A percentile compares a stretch with the other conserved stretches of the same genome.
Evolutionary conservation across 2,888 invertebrate genomes (phyloP).

Genomic region (Microdon myrmicae): DNA sequence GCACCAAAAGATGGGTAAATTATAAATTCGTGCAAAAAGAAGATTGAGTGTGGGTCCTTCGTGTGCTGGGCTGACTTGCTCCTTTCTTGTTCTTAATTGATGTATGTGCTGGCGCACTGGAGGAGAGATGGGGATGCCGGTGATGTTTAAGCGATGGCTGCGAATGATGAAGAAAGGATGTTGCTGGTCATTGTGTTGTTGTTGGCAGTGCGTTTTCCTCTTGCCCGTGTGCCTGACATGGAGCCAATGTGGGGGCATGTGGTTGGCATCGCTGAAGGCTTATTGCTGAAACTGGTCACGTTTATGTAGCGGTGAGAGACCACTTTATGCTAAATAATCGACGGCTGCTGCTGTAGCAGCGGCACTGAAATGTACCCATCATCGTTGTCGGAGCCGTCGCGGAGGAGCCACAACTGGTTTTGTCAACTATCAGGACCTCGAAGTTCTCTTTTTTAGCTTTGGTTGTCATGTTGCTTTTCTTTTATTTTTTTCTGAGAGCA

Average conservation of each 20-base stretch:
- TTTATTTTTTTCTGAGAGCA: background rate
- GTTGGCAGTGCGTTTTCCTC: background rate
- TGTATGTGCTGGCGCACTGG: slow-evolving; percentile 24
- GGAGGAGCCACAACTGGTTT: slow-evolving; percentile 48
- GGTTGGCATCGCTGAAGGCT: slow-evolving; percentile 40
- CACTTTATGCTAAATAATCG: slow-evolving; percentile 53
- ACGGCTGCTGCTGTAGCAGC: slow-evolving; percentile 49
- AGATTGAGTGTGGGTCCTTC: slow-evolving; percentile 27
- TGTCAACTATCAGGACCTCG: slow-evolving; percentile 37
- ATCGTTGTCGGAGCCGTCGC: slow-evolving; percentile 33
- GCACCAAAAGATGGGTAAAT: slow-evolving; percentile 39
- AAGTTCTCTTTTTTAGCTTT: slow-evolving; percentile 16
- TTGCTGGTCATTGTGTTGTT: slow-evolving; percentile 7
- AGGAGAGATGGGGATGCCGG: slow-evolving; percentile 20
- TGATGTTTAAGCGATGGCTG: slow-evolving; percentile 46
- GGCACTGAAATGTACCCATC: slow-evolving; percentile 45
- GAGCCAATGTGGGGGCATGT: slow-evolving; percentile 11
- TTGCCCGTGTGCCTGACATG: slow-evolving; percentile 9
- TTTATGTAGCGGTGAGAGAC: slow-evolving; percentile 49
- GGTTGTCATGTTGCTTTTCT: slow-evolving; percentile 1
- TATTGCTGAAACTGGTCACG: slow-evolving; percentile 53
- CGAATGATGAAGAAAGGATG: slow-evolving; percentile 37
- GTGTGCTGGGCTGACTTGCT: slow-evolving; percentile 5
- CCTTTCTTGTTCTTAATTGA: slow-evolving; percentile 49
- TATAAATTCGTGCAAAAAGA: slow-evolving; percentile 21